phyloP scores from a whole-genome alignment of 1,140 invertebrate genomes.

The Dryas iulia region DNA sequence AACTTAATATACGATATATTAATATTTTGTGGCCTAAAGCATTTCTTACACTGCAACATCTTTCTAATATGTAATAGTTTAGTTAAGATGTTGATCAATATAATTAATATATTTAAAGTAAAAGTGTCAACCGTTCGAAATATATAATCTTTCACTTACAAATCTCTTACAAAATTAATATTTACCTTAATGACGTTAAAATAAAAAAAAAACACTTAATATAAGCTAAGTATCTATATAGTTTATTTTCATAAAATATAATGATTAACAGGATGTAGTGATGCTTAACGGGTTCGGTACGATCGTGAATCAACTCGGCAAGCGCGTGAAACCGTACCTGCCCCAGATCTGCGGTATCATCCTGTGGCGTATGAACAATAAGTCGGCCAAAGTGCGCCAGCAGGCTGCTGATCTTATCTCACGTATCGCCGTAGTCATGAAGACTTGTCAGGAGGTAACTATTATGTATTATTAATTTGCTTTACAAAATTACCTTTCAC shows the following conservation, averaged over 20 bases:
- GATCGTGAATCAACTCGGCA: conserved; percentile 98
- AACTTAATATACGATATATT: conserved; percentile 35
- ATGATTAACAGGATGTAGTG: conserved; percentile 91
- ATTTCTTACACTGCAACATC: no score
- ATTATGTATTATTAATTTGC: neutral
- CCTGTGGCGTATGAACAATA: conserved; percentile 99
- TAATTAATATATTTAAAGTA: no score
- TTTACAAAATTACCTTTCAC: neutral
- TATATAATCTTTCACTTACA: no score
- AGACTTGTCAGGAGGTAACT: conserved; percentile 97
- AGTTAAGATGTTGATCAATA: no score
- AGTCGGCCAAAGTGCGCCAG: conserved; percentile 99
- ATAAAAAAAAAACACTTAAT: no score
- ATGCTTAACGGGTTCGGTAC: conserved; percentile 99
- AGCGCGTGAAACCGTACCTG: conserved; percentile 98
- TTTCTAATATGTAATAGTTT: no score
- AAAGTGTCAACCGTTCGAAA: no score
- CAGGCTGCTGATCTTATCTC: conserved; percentile 99
- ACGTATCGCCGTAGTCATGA: conserved; percentile 99
- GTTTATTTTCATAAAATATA: neutral
- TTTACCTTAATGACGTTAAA: no score
- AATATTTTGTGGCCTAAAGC: no score
- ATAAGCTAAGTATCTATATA: neutral
- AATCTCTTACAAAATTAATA: no score
- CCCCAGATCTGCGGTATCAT: conserved; percentile 99